Conservation (phyloP, 2,888 invertebrate species). For the Drosophila testacea region DNA sequence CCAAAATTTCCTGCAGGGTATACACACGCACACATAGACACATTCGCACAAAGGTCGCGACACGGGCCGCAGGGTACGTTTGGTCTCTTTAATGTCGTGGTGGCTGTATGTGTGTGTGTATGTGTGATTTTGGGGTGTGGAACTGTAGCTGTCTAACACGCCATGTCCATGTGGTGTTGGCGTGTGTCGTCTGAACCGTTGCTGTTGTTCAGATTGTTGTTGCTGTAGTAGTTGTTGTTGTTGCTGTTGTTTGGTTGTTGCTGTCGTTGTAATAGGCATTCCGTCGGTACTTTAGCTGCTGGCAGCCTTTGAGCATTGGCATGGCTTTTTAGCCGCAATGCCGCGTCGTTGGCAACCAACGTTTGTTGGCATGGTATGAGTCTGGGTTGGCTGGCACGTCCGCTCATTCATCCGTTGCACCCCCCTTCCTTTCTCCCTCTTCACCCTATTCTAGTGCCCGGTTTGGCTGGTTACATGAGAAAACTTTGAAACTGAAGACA, state of each 20-base stretch:
- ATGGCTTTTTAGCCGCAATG: constrained; percentile 79
- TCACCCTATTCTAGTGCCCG: constrained; percentile 5
- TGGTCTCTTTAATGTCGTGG: constrained; percentile 46
- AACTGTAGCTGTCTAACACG: constrained; percentile 57
- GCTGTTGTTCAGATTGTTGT: constrained; percentile 39
- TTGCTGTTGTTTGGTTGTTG: constrained; percentile 50
- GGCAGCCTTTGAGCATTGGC: constrained; percentile 71
- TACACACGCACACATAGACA: constrained; percentile 14
- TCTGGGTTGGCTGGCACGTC: constrained; percentile 64
- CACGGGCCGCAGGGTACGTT: constrained; percentile 46
- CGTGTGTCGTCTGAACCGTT: constrained; percentile 57
- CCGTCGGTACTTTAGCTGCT: constrained; percentile 61
- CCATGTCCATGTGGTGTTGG: constrained; percentile 65
- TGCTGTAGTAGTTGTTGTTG: constrained; percentile 30
- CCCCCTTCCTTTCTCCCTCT: constrained; percentile 6
- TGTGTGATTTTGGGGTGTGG: constrained; percentile 35
- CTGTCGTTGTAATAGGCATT: constrained; percentile 67
- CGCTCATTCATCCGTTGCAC: constrained; percentile 73
- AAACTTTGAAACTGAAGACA: constrained; percentile 82
- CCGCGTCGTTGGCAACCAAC: constrained; percentile 64
- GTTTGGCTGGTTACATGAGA: constrained; percentile 75
- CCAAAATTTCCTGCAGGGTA: constrained; percentile 17
- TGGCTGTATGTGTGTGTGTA: constrained; percentile 19
- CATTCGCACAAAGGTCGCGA: constrained; percentile 53
- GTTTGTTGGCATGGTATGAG: constrained; percentile 44